phyloP scores from a whole-genome alignment of 2,113 vertebrate genomes.

The Arothron firmamentum region DNA sequence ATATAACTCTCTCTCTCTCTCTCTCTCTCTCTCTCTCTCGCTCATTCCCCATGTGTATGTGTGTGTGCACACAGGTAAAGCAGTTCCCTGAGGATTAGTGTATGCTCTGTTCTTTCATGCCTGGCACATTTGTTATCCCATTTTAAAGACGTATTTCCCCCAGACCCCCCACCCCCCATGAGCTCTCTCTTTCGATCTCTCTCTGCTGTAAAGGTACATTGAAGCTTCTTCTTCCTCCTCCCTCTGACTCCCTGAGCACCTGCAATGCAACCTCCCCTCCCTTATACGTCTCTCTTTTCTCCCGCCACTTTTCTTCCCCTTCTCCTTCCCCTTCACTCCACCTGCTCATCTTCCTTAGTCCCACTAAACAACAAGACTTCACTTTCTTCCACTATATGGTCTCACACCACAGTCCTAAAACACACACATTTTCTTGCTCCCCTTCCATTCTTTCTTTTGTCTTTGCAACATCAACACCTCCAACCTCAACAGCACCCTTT shows the following conservation, averaged over 20 bases:
- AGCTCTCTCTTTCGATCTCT: constrained; percentile 2
- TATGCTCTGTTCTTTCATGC: constrained; percentile 62
- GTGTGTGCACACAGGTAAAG: constrained; percentile 38
- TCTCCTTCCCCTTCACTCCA: constrained; percentile 3
- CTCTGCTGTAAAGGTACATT: constrained; percentile 40
- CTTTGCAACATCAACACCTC: constrained; percentile 42
- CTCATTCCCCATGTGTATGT: constrained; percentile 12
- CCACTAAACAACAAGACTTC: constrained; percentile 64
- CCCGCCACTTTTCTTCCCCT: constrained; percentile 74
- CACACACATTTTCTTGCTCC: constrained; percentile 42
- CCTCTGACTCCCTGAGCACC: constrained; percentile 52
- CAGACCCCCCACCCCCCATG: neutral
- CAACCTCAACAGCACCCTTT: constrained; percentile 35
- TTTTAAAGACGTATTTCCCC: constrained; percentile 76
- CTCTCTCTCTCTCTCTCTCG: neutral
- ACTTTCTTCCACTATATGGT: constrained; percentile 59
- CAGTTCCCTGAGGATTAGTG: constrained; percentile 50
- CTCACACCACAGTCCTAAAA: constrained; percentile 37
- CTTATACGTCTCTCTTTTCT: constrained; percentile 35
- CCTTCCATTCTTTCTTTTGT: constrained; percentile 20
- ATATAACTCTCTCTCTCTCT: too few species aligned
- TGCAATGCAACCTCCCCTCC: constrained; percentile 65
- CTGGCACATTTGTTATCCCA: constrained; percentile 82
- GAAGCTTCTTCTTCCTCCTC: constrained; percentile 60
- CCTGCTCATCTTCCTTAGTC: constrained; percentile 53